Evolutionary conservation across 2,888 invertebrate genomes (phyloP), one percentile per base, ranked within the genome.

Genomic region (Caenorhabditis sp.): DNA sequence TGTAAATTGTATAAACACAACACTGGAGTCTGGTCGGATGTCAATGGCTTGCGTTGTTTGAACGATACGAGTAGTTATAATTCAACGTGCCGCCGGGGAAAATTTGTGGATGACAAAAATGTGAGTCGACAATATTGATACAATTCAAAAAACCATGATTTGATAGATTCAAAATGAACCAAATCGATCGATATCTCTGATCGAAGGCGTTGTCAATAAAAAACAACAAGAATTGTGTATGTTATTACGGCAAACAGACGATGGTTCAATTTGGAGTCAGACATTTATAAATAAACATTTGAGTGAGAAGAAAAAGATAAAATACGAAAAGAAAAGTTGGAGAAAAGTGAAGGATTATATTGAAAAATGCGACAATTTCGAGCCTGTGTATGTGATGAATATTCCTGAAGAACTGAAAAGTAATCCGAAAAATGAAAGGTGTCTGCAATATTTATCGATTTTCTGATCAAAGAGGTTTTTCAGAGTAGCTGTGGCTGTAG

Each of bases 261-360:
- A 73, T 50, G 78, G 78, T 8, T 50, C 67, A 2, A 59, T 78
- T 36, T 72, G 75, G 69, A 73, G 63, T 57, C 73, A 73, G 24
- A 37, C 21, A 26, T 53, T 69, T 4, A 27, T 49, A 1, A 31
- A 67, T 58, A 60, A 64, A 58, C 19, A 12, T 4, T n/a, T 61
- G 21, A 59, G 37, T 31, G 66, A 62, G 6, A 51, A 69, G 31
- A 66, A 51, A 37, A 50, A 23, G 37, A 55, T 64, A 2, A 54
- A 57, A 10, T 58, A 60, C 3, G 63, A 64, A 17, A 21, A 37
- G 19, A 51, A 50, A 27, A 73, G 73, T 51, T 31, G 54, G 24
- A 27, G 36, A 59, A 53, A 65, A 26, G 55, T 73, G 4, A 36
- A 36, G 2, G 60, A 50, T 21, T 53, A 12, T 6, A 50, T 61